These are phyloP conservation scores for Tanypteryx hageni DNA, from an alignment of 2,888 invertebrate species.

Conservation along the genomic window DNA sequence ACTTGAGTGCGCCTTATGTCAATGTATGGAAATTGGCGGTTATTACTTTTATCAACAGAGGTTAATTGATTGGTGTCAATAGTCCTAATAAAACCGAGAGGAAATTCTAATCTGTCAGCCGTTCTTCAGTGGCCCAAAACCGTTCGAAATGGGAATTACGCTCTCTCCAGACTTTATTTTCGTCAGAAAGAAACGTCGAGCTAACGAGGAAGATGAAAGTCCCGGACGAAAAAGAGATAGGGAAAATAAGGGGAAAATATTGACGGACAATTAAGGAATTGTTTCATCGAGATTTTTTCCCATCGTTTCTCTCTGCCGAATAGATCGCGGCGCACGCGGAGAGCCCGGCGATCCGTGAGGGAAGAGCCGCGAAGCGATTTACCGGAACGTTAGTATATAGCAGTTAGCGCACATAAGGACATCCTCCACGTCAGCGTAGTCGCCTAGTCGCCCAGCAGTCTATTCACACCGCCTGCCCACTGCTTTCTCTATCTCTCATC, in stretches of 20 bases:
- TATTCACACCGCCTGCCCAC: neutral
- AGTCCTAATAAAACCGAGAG: too few relatives aligned
- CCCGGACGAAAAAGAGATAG: too few relatives aligned
- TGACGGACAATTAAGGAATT: too few relatives aligned
- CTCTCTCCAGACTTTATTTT: too few relatives aligned
- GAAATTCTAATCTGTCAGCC: too few relatives aligned
- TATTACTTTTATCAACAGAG: neutral
- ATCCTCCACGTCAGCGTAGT: neutral
- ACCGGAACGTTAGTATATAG: neutral
- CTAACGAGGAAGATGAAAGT: too few relatives aligned
- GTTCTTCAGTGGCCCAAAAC: too few relatives aligned
- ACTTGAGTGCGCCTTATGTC: neutral
- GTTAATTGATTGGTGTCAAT: neutral
- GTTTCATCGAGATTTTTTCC: too few relatives aligned
- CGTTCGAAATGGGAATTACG: too few relatives aligned
- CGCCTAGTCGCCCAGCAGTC: conserved; percentile 15
- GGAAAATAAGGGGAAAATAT: too few relatives aligned
- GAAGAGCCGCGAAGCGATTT: conserved; percentile 31
- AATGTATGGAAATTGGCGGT: neutral
- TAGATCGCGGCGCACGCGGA: neutral
- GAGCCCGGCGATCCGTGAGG: neutral
- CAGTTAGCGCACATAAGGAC: conserved; percentile 35
- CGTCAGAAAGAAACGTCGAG: too few relatives aligned
- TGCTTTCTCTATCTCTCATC: neutral
- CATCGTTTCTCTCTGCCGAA: too few relatives aligned